These are phyloP conservation scores for Corythornis cristatus DNA, from an alignment of 2,113 vertebrate species.

Conservation along the genomic window DNA sequence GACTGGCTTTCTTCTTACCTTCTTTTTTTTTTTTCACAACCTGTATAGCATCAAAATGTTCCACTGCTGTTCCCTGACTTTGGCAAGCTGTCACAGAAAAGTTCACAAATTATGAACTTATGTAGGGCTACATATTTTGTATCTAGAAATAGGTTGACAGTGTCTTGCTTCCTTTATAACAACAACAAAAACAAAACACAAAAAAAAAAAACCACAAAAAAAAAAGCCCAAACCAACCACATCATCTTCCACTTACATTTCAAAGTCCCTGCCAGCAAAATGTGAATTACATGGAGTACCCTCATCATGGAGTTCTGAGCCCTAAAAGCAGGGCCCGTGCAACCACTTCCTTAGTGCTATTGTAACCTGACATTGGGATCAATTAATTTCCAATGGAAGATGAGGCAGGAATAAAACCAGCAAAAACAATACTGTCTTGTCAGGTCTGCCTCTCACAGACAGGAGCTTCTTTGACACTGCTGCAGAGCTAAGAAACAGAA, in stretches of 20 bases:
- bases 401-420: neutral
- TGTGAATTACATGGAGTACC: neutral
- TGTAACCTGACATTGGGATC: neutral
- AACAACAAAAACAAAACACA: no score
- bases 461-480: slow-evolving; percentile 23
- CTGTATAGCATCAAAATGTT: neutral
- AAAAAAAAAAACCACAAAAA: neutral
- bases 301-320: neutral
- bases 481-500: slow-evolving; percentile 40
- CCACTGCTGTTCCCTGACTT: neutral
- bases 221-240: neutral
- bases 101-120: neutral
- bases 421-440: neutral
- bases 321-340: neutral
- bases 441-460: slow-evolving; percentile 21
- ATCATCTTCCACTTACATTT: neutral
- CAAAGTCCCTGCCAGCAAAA: neutral
- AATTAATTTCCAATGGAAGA: neutral
- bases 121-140: neutral
- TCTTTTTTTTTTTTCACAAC: neutral
- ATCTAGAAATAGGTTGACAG: neutral
- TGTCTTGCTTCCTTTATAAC: neutral
- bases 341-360: neutral
- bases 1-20: neutral
- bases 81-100: neutral